Percentiles rank a stretch among this genome's conserved stretches.
phyloP scores from a whole-genome alignment of 2,113 vertebrate genomes.

The Aphyosemion australe region DNA sequence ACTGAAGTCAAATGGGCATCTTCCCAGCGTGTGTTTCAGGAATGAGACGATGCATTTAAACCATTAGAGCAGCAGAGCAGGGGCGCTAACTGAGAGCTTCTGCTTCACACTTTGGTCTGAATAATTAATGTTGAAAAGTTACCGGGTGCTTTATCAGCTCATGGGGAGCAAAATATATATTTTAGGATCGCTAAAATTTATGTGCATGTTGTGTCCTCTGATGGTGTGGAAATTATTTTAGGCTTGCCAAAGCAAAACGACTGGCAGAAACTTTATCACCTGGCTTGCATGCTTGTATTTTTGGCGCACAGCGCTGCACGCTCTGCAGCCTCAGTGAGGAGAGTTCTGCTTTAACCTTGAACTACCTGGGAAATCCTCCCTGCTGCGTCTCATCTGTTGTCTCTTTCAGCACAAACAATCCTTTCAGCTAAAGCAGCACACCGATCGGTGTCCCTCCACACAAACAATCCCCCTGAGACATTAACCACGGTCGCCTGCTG shows the following conservation, averaged over 20 bases:
- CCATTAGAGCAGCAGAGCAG: not conserved
- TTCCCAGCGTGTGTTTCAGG: constrained; percentile 12
- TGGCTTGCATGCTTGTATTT: constrained; percentile 9
- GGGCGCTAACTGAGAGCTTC: not conserved
- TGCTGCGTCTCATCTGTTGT: constrained; percentile 29
- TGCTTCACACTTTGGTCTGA: not conserved
- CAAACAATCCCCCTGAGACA: constrained; percentile 37
- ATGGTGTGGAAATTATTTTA: constrained; percentile 1
- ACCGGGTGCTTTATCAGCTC: not conserved
- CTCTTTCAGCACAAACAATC: constrained; percentile 37
- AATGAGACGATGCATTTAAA: not conserved
- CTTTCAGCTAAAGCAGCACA: constrained; percentile 24
- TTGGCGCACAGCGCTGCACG: not conserved
- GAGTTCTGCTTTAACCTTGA: constrained; percentile 53
- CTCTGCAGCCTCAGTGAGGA: not conserved
- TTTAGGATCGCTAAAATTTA: constrained; percentile 3
- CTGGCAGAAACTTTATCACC: constrained; percentile 2
- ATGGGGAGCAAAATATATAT: not conserved
- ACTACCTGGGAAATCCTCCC: constrained; percentile 41
- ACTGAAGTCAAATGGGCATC: constrained; percentile 24
- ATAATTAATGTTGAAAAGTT: not conserved
- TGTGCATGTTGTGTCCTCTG: not conserved
- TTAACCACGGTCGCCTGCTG: constrained; percentile 43
- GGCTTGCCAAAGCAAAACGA: constrained; percentile 21
- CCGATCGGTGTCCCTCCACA: constrained; percentile 26